phyloP scores from a whole-genome alignment of 2,797 vertebrate species.

The Sebastiscus tertius region DNA sequence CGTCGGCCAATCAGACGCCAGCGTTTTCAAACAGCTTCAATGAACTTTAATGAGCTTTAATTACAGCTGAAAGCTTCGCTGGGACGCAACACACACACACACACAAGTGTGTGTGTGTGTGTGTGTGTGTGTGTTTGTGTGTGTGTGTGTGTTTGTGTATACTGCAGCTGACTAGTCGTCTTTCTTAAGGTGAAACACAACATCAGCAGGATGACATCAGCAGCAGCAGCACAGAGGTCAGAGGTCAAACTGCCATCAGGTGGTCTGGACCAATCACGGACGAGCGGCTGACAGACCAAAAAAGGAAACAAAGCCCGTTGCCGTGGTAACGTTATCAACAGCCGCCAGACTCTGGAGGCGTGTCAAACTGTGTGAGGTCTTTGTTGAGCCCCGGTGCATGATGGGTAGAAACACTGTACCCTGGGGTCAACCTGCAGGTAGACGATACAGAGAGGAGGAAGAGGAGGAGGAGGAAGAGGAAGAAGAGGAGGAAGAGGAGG shows the following conservation, averaged over 20 bases:
- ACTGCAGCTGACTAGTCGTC: not conserved
- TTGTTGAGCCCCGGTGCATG: slow-evolving; percentile 18
- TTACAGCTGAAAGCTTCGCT: slow-evolving; percentile 63
- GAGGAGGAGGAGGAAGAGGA: not conserved
- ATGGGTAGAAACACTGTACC: slow-evolving; percentile 3
- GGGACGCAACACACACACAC: slow-evolving; percentile 31
- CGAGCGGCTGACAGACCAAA: slow-evolving; percentile 1
- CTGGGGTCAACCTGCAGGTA: slow-evolving; percentile 2
- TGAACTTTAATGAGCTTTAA: slow-evolving; percentile 61
- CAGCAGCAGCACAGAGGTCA: slow-evolving; percentile 34
- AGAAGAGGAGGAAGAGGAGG: too few relatives aligned
- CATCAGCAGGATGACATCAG: too few relatives aligned
- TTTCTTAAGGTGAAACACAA: not conserved
- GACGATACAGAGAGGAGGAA: not conserved
- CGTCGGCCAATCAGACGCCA: not conserved
- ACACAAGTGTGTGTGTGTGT: not conserved
- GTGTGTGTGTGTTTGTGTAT: not conserved
- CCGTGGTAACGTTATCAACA: slow-evolving; percentile 38
- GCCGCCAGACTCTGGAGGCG: slow-evolving; percentile 15
- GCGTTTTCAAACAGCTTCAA: slow-evolving; percentile 33
- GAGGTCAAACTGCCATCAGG: slow-evolving; percentile 25
- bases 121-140: too few relatives aligned
- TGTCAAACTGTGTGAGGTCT: not conserved
- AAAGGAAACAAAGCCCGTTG: slow-evolving; percentile 9
- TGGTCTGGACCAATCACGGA: not conserved